Evolutionary conservation across 1,140 invertebrate genomes (phyloP).

Genomic region (Penaeus chinensis): DNA sequence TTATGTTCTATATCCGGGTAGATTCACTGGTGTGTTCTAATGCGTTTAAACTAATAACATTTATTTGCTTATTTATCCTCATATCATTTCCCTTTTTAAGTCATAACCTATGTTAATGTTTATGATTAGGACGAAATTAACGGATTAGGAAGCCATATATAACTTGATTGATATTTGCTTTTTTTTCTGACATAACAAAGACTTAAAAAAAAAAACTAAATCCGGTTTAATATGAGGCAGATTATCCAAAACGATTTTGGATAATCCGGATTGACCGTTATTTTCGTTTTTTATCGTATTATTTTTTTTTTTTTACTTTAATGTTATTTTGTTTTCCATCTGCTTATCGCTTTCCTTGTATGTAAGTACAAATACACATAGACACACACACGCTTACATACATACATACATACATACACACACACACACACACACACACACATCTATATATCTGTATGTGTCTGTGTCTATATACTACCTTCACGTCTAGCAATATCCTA

Average conservation of each 20-base stretch:
- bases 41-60: no score
- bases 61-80: no score
- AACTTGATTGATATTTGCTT: no score
- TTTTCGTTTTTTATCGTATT: not conserved
- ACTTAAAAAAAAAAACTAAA: no score
- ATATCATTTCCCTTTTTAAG: no score
- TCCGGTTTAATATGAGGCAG: not conserved
- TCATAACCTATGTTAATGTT: no score
- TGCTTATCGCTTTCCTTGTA: not conserved
- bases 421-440: not conserved
- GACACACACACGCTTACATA: not conserved
- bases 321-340: not conserved
- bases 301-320: not conserved
- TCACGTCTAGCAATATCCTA: not conserved
- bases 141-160: no score
- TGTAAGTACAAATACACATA: constrained; percentile 12
- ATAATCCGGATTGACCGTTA: no score
- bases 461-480: not conserved
- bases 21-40: no score
- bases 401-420: not conserved
- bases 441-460: not conserved
- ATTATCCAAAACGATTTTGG: not conserved
- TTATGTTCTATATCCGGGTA: no score
- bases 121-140: no score
- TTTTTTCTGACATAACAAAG: no score